A percentile compares a stretch with the other conserved stretches of the same genome.
Evolutionary conservation across 1,140 invertebrate genomes (phyloP).

Genomic region (Argopecten irradians): DNA sequence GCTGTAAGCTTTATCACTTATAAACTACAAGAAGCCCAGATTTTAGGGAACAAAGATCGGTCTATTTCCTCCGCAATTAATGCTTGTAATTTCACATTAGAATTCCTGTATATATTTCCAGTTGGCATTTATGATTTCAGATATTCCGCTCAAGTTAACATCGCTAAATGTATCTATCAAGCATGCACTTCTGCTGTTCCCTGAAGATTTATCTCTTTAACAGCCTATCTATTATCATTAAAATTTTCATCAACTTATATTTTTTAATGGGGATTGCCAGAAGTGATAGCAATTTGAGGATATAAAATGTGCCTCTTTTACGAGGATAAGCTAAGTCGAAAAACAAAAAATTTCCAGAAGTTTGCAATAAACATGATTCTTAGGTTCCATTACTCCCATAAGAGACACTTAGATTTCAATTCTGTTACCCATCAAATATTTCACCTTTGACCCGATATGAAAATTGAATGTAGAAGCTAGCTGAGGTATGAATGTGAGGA

Average conservation of each 20-base stretch:
- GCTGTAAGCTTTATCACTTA: constrained; percentile 7
- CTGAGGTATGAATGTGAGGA: not conserved
- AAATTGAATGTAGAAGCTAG: not conserved
- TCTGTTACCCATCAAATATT: constrained; percentile 15
- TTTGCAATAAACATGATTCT: constrained; percentile 23
- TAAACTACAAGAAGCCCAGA: not conserved
- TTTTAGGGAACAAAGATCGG: constrained; percentile 15
- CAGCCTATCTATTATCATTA: constrained; percentile 10
- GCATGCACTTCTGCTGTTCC: not conserved
- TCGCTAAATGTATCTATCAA: not conserved
- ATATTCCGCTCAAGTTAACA: constrained; percentile 1
- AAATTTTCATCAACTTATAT: constrained; percentile 23
- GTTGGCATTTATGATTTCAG: constrained; percentile 17
- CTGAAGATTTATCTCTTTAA: not conserved
- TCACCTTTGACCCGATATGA: constrained; percentile 6
- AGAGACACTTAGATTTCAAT: constrained; percentile 17
- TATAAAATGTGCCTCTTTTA: constrained; percentile 23
- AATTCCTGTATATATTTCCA: constrained; percentile 4
- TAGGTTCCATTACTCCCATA: constrained; percentile 16
- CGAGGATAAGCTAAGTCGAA: constrained; percentile 8
- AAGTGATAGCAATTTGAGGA: constrained; percentile 21
- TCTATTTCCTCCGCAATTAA: constrained; percentile 22
- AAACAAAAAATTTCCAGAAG: constrained; percentile 22
- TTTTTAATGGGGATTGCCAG: constrained; percentile 7
- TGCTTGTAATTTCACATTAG: constrained; percentile 3